These are phyloP conservation scores for Tinea pellionella DNA, from an alignment of 2,888 invertebrate genomes.

Conservation along the genomic window DNA sequence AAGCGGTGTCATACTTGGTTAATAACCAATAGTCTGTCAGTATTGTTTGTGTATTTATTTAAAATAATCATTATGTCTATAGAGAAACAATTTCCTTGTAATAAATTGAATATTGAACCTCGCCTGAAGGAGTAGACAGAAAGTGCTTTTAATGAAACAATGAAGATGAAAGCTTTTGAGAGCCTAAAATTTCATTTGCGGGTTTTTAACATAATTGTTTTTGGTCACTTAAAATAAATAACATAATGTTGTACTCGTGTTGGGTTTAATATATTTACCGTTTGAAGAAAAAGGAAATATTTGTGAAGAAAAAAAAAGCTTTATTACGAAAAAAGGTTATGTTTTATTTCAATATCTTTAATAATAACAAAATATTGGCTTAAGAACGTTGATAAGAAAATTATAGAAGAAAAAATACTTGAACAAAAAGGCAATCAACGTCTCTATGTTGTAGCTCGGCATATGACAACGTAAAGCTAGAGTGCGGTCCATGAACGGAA, in stretches of 20 bases:
- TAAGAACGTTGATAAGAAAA: too few species aligned
- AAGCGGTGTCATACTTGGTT: too few species aligned
- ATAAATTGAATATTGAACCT: neutral
- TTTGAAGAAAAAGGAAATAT: neutral
- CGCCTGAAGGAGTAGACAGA: neutral
- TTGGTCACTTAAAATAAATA: neutral
- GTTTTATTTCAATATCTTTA: neutral
- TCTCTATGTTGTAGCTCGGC: too few species aligned
- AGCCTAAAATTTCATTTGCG: neutral
- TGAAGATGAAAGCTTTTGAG: neutral
- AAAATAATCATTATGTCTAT: too few species aligned
- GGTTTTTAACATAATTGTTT: conserved; percentile 1
- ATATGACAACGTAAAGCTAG: too few species aligned
- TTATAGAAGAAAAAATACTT: too few species aligned
- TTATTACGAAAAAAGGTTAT: neutral
- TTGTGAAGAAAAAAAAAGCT: neutral
- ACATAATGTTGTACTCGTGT: neutral
- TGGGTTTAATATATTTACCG: too few species aligned
- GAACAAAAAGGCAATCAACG: too few species aligned
- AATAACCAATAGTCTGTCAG: too few species aligned
- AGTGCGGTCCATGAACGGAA: too few species aligned
- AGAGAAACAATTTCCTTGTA: neutral
- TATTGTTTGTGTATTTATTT: too few species aligned
- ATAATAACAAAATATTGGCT: neutral
- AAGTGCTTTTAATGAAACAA: conserved; percentile 2